A percentile compares a stretch with the other conserved stretches of the same genome.
Conservation (phyloP, 2,113 vertebrate genomes). For the Chionodraco myersi region DNA sequence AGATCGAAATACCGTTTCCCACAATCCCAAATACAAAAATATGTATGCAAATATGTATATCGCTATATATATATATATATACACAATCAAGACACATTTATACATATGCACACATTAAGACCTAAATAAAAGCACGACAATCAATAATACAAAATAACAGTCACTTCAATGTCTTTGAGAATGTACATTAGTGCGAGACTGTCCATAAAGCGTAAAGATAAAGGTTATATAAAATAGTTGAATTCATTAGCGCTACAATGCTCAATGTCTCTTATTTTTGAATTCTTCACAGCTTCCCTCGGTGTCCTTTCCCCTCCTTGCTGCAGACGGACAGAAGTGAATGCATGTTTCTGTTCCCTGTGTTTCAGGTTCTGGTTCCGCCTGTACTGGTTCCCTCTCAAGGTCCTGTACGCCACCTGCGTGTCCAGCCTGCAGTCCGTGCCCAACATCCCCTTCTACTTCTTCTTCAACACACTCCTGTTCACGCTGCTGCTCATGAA, state of each 20-base stretch:
- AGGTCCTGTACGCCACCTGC: conserved; percentile 93
- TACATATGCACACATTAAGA: too few relatives aligned
- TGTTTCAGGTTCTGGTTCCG: conserved; percentile 97
- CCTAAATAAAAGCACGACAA: too few relatives aligned
- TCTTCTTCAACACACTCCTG: conserved; percentile 96
- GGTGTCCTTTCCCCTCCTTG: background rate
- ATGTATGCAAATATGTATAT: too few relatives aligned
- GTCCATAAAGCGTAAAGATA: too few relatives aligned
- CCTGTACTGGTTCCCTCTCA: conserved; percentile 98
- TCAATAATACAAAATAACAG: too few relatives aligned
- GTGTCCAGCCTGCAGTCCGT: conserved; percentile 89
- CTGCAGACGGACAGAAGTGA: background rate
- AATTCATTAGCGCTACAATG: background rate
- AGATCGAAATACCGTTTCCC: too few relatives aligned
- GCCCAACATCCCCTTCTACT: conserved; percentile 96
- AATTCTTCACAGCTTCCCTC: background rate
- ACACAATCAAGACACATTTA: too few relatives aligned
- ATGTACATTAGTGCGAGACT: too few relatives aligned
- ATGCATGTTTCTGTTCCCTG: background rate
- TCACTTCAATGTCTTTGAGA: too few relatives aligned
- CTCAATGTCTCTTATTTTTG: background rate
- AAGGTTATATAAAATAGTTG: too few relatives aligned
- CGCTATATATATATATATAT: too few relatives aligned
- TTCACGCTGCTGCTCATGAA: conserved; percentile 93
- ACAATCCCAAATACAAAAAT: too few relatives aligned